phyloP scores from a whole-genome alignment of 1,140 invertebrate species.

The Oscheius sp. region DNA sequence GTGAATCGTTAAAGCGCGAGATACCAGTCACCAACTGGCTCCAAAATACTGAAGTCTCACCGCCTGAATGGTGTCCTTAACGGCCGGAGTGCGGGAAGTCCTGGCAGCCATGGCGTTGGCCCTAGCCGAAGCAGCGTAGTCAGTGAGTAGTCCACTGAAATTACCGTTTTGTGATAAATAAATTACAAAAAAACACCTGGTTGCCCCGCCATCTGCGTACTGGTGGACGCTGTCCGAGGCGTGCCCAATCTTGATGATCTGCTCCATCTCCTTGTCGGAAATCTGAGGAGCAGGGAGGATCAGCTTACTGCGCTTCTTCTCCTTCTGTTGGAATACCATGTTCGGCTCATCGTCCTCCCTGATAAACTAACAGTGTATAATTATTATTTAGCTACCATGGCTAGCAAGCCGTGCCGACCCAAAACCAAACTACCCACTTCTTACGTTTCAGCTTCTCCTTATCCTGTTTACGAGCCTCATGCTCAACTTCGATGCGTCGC shows the following conservation, averaged over 20 bases:
- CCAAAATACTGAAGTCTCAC: not conserved
- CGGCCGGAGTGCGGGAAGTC: conserved; percentile 83
- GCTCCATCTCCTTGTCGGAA: conserved; percentile 74
- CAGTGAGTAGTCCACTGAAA: conserved; percentile 77
- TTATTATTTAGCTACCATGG: not conserved
- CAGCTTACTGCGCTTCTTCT: conserved; percentile 88
- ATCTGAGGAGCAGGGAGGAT: conserved; percentile 95
- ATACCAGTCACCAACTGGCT: not conserved
- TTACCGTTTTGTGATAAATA: not conserved
- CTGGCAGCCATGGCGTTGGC: conserved; percentile 67
- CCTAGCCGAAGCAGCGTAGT: conserved; percentile 81
- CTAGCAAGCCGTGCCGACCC: too few relatives aligned
- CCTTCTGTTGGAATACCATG: conserved; percentile 84
- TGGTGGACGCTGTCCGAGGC: conserved; percentile 89
- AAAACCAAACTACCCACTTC: conserved; percentile 40
- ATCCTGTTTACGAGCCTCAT: conserved; percentile 76
- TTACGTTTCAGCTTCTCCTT: conserved; percentile 68
- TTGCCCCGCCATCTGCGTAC: conserved; percentile 70
- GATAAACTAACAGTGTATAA: conserved; percentile 24
- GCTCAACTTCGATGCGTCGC: conserved; percentile 41
- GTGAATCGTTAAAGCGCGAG: too few relatives aligned
- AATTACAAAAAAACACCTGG: conserved; percentile 32
- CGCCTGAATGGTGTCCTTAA: conserved; percentile 37
- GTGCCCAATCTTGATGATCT: conserved; percentile 93
- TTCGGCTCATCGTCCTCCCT: conserved; percentile 81